Percentiles rank a stretch among this genome's conserved stretches.
These are phyloP conservation scores for Flexamia atlantica DNA, from an alignment of 2,888 invertebrate species.

Conservation along the genomic window DNA sequence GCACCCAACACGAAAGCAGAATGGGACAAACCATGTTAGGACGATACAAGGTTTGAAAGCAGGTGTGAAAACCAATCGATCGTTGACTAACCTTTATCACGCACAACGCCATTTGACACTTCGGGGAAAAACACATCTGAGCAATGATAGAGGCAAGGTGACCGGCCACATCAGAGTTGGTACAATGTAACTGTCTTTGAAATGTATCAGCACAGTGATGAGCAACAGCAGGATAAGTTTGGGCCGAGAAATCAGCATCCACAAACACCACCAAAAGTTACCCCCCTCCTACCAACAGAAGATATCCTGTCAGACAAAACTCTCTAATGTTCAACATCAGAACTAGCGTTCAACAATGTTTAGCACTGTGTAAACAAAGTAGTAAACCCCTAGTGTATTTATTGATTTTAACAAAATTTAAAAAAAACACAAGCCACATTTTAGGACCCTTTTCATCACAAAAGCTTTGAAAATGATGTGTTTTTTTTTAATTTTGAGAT, in stretches of 20 bases:
- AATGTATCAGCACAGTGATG: slow-evolving; percentile 41
- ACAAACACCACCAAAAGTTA: slow-evolving; percentile 61
- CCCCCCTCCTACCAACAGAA: slow-evolving; percentile 55
- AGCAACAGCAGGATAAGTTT: slow-evolving; percentile 58
- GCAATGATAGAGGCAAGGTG: slow-evolving; percentile 46
- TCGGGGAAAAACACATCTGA: slow-evolving; percentile 10
- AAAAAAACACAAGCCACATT: too few species aligned
- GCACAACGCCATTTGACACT: slow-evolving; percentile 45
- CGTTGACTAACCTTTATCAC: slow-evolving; percentile 7
- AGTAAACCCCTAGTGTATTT: too few species aligned
- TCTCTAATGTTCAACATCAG: too few species aligned
- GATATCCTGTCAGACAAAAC: neutral
- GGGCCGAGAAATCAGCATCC: slow-evolving; percentile 60
- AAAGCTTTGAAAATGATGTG: too few species aligned
- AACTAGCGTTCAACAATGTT: too few species aligned
- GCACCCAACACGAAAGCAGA: slow-evolving; percentile 23
- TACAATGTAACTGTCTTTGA: slow-evolving; percentile 61
- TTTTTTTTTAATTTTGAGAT: too few species aligned
- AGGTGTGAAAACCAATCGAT: slow-evolving; percentile 18
- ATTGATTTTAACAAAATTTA: too few species aligned
- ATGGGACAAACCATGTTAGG: slow-evolving; percentile 22
- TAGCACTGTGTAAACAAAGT: too few species aligned
- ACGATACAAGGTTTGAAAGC: neutral
- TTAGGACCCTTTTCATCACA: too few species aligned
- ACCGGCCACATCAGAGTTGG: slow-evolving; percentile 60